Base-by-base conservation (phyloP, 2,113 vertebrate species). In the Trochalopteron elliotii region DNA sequence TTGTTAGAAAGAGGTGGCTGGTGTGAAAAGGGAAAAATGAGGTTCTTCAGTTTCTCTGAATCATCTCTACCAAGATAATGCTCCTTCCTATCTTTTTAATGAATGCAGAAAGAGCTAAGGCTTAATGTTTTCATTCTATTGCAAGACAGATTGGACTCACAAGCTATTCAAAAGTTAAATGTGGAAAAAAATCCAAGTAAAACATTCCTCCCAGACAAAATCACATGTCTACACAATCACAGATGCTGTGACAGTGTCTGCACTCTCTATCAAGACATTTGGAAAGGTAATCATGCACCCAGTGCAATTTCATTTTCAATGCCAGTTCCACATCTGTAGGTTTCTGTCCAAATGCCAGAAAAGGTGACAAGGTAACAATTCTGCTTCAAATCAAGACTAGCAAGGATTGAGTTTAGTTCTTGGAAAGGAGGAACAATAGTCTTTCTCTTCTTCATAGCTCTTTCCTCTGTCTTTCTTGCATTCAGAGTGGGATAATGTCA, bases 331-430 rank as follows among this genome's bases (percentile, higher is more conserved):
- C 45, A 57, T 74, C 61, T 70, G 31, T 15, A 88, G 64, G 44
- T 82, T 94, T 87, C 55, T 93, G 67, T 94, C 56, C 72, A 87
- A 91, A 93, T 35, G 53, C 50, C 72, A 91, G 68, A 78, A 83
- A 76, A 89, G 55, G 83, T 80, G 91, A 93, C 52, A 93, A 65
- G 57, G 70, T 87, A 95, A 87, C 37, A 52, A 88, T 74, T 89
- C 90, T 65, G 63, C 49, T 91, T 84, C 64, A 93, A 89, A 88
- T 81, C 70, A 89, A 88, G 84, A 83, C 63, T 77, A 94, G 88
- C 69, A 56, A 71, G 65, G 67, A 87, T 10, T 87, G 65, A 83
- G 83, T 68, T 83, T 67, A 68, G 19, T 35, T 39, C 25, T 67
- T 40, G 24, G 52, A 63, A 93, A 93, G 49, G 12, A 76, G 49